Percentiles rank a stretch among this genome's conserved stretches.
These are phyloP conservation scores for Heterodera carotae DNA, from an alignment of 1,140 invertebrate genomes.

Conservation along the genomic window DNA sequence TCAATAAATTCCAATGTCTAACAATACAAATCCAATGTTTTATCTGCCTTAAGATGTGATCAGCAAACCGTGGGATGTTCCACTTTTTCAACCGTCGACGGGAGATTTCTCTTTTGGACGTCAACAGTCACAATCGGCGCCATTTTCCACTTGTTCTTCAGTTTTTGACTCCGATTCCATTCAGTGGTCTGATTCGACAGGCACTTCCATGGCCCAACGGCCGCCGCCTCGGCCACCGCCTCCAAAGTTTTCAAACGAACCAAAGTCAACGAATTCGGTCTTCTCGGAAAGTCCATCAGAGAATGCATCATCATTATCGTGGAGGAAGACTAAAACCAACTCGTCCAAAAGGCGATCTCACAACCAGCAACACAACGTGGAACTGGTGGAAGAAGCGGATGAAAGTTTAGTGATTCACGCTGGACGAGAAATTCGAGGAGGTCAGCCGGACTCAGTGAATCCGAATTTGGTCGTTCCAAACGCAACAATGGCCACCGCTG, in stretches of 20 bases:
- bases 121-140: not conserved
- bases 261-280: not conserved
- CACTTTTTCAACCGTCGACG: not conserved
- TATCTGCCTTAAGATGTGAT: not conserved
- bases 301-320: not conserved
- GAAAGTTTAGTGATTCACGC: conserved; percentile 2
- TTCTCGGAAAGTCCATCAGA: not conserved
- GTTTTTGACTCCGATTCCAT: not conserved
- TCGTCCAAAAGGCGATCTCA: not conserved
- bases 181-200: too few relatives aligned
- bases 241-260: conserved; percentile 23
- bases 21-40: too few relatives aligned
- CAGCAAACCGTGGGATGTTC: not conserved
- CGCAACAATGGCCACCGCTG: not conserved
- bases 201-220: not conserved
- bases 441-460: not conserved
- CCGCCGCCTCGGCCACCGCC: conserved; percentile 27
- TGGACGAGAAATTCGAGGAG: not conserved
- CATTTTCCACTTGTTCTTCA: not conserved
- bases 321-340: not conserved
- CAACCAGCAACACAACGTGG: not conserved
- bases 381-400: conserved; percentile 5
- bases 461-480: not conserved
- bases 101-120: too few relatives aligned
- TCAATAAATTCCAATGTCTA: too few relatives aligned